Conservation (phyloP, 2,888 invertebrate species). For the Emmelina monodactyla region DNA sequence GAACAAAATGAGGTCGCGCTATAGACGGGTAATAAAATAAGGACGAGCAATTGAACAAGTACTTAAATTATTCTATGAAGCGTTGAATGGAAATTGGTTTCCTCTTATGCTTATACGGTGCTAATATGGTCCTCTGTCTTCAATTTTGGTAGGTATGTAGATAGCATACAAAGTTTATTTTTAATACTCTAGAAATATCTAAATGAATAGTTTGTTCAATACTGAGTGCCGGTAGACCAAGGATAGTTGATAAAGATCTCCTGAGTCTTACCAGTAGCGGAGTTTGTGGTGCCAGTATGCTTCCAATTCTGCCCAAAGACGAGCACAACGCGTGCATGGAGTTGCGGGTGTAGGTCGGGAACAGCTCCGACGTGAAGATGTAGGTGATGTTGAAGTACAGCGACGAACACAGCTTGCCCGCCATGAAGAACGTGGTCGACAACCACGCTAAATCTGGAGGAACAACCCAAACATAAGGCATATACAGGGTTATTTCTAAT, state of each 20-base stretch:
- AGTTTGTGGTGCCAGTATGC: constrained; percentile 71
- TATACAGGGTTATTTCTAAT: background rate
- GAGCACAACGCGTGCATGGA: constrained; percentile 72
- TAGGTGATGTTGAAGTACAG: constrained; percentile 69
- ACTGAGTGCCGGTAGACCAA: no score
- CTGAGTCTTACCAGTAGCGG: constrained; percentile 68
- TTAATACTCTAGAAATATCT: no score
- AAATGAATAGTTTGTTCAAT: no score
- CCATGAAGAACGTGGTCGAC: constrained; percentile 60
- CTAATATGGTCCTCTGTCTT: no score
- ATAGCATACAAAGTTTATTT: no score
- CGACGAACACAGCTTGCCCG: constrained; percentile 69
- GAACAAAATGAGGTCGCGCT: constrained; percentile 19
- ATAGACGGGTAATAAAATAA: no score
- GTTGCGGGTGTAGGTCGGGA: constrained; percentile 71
- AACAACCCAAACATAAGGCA: constrained; percentile 30
- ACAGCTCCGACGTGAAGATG: constrained; percentile 72
- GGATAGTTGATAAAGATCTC: no score
- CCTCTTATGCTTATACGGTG: no score
- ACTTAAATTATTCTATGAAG: no score
- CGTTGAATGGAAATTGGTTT: no score
- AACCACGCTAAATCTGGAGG: constrained; percentile 44
- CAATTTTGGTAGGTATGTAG: no score
- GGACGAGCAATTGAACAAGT: no score
- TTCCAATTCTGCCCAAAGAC: constrained; percentile 70